Evolutionary conservation across 1,140 invertebrate species (phyloP).

Genomic region (Drosophila cardini): DNA sequence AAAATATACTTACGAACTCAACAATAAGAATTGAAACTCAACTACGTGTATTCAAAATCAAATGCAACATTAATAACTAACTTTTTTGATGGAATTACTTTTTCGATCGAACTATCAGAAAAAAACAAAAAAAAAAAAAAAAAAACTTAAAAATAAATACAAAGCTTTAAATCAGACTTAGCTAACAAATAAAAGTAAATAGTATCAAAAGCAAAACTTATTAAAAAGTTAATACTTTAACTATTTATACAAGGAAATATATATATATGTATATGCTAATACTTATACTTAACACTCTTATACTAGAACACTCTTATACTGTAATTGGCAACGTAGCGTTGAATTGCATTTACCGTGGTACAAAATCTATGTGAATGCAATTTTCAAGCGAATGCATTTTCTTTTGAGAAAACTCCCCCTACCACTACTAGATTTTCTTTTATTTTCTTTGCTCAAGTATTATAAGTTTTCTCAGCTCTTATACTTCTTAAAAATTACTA

Average conservation of each 20-base stretch:
- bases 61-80: slow-evolving; percentile 31
- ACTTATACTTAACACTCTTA: slow-evolving; percentile 3
- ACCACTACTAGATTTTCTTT: too few species aligned
- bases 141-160: background rate
- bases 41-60: slow-evolving; percentile 61
- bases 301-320: too few species aligned
- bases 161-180: slow-evolving; percentile 40
- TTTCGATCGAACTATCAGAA: slow-evolving; percentile 18
- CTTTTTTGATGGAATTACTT: slow-evolving; percentile 29
- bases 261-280: slow-evolving; percentile 20
- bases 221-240: slow-evolving; percentile 29
- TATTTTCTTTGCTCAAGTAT: background rate
- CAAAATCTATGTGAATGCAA: slow-evolving; percentile 34
- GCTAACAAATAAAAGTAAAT: slow-evolving; percentile 2
- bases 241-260: slow-evolving; percentile 26
- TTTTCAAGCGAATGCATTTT: slow-evolving; percentile 34
- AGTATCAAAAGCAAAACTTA: background rate
- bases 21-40: slow-evolving; percentile 17
- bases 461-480: slow-evolving; percentile 12
- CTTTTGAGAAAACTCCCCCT: background rate
- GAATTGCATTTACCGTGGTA: slow-evolving; percentile 39
- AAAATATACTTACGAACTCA: slow-evolving; percentile 11
- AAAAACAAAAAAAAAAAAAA: background rate
- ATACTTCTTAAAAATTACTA: background rate
- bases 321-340: slow-evolving; percentile 35